Conservation (phyloP, 2,113 vertebrate genomes). For the Felis catus region DNA sequence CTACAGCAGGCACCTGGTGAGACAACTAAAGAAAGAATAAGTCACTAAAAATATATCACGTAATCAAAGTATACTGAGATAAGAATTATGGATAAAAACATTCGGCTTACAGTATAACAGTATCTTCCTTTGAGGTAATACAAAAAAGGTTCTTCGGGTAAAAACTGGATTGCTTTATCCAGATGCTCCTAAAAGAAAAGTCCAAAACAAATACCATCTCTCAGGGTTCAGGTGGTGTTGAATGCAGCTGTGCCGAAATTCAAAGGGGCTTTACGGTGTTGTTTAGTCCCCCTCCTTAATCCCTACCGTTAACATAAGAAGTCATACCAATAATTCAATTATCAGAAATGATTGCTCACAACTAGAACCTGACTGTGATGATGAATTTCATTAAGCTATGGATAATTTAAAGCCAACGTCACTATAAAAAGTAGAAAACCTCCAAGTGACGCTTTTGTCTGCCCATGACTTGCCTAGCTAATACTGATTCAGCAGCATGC, state of each 20-base stretch:
- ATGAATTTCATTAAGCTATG: not conserved
- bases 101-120: constrained; percentile 94
- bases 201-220: constrained; percentile 34
- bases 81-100: constrained; percentile 40
- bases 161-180: constrained; percentile 95
- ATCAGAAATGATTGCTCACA: not conserved
- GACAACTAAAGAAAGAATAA: constrained; percentile 1
- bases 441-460: not conserved
- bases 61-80: not conserved
- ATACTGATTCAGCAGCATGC: not conserved
- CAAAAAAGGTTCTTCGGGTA: constrained; percentile 93
- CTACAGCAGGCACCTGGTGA: not conserved
- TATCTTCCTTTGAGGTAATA: constrained; percentile 98
- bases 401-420: not conserved
- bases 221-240: not conserved
- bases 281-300: not conserved
- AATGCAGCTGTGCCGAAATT: not conserved
- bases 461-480: not conserved
- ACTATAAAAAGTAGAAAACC: not conserved
- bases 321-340: not conserved
- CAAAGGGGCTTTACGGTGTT: not conserved
- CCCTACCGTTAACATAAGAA: not conserved
- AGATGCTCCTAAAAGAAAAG: constrained; percentile 92
- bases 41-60: not conserved
- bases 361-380: not conserved